Evolutionary conservation across 2,888 invertebrate species (phyloP).

Genomic region (Eucriotettix oculatus): DNA sequence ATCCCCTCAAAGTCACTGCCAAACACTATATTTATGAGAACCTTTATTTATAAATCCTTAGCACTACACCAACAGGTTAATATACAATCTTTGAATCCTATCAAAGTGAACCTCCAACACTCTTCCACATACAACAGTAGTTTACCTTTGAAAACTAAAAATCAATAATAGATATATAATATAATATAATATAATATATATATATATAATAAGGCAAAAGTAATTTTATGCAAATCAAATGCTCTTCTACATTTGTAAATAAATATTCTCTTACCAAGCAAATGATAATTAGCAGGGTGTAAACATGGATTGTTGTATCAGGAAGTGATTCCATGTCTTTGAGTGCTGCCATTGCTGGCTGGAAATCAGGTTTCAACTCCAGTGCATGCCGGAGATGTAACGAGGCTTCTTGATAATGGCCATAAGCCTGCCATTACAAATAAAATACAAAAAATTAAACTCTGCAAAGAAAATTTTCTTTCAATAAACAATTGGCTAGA

Average conservation of each 20-base stretch:
- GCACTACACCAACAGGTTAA: too few species aligned
- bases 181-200: background rate
- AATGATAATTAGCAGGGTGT: slow-evolving; percentile 73
- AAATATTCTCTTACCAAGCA: slow-evolving; percentile 45
- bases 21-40: too few species aligned
- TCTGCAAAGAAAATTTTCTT: too few species aligned
- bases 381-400: slow-evolving; percentile 67
- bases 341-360: slow-evolving; percentile 61
- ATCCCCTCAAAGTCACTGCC: too few species aligned
- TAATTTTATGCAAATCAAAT: slow-evolving; percentile 2
- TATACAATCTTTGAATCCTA: too few species aligned
- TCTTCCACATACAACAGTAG: too few species aligned
- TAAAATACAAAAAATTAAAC: too few species aligned
- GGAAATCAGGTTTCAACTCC: slow-evolving; percentile 70
- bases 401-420: slow-evolving; percentile 75
- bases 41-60: too few species aligned
- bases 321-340: slow-evolving; percentile 70
- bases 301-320: slow-evolving; percentile 64
- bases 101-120: too few species aligned
- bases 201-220: background rate
- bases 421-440: slow-evolving; percentile 40
- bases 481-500: too few species aligned
- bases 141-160: too few species aligned
- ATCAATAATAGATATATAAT: background rate
- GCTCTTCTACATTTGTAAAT: background rate